These are phyloP conservation scores for Globicephala melas DNA, from an alignment of 2,113 vertebrate species.

Conservation along the genomic window DNA sequence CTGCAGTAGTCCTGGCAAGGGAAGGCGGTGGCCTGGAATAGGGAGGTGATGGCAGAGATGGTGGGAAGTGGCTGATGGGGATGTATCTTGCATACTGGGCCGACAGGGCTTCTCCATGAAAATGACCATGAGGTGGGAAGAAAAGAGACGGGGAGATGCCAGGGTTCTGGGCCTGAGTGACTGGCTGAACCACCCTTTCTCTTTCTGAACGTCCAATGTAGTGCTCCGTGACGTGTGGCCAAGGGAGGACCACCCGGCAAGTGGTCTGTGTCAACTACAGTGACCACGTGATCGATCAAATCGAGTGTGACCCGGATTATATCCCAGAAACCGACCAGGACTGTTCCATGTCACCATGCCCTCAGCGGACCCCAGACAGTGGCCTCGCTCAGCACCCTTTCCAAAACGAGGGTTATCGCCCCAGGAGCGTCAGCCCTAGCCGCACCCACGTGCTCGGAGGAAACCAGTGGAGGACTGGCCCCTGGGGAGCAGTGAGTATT, in stretches of 20 bases:
- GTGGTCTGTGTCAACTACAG: constrained; percentile 93
- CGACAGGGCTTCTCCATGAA: background rate
- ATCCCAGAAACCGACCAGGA: constrained; percentile 91
- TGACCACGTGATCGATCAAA: constrained; percentile 89
- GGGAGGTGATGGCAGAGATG: background rate
- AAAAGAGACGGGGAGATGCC: background rate
- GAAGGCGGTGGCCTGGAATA: background rate
- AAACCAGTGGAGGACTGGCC: constrained; percentile 96
- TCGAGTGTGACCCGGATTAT: constrained; percentile 93
- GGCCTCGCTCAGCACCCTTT: constrained; percentile 79
- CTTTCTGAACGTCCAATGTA: constrained; percentile 74
- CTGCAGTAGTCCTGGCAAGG: background rate
- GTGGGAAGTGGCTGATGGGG: background rate
- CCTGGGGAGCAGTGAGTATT: constrained; percentile 96
- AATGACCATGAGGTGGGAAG: background rate
- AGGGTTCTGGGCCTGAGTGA: background rate
- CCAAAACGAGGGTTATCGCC: constrained; percentile 81
- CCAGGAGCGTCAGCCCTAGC: constrained; percentile 78
- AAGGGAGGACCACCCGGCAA: constrained; percentile 93
- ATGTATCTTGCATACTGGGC: background rate
- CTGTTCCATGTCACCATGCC: constrained; percentile 94
- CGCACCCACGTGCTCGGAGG: constrained; percentile 82
- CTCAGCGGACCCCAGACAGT: constrained; percentile 84
- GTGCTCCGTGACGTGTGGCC: constrained; percentile 97
- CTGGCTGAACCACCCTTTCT: background rate